A percentile compares a stretch with the other conserved stretches of the same genome.
Evolutionary conservation across 2,888 invertebrate genomes (phyloP).

Genomic region (Amblyjoppa proteus): DNA sequence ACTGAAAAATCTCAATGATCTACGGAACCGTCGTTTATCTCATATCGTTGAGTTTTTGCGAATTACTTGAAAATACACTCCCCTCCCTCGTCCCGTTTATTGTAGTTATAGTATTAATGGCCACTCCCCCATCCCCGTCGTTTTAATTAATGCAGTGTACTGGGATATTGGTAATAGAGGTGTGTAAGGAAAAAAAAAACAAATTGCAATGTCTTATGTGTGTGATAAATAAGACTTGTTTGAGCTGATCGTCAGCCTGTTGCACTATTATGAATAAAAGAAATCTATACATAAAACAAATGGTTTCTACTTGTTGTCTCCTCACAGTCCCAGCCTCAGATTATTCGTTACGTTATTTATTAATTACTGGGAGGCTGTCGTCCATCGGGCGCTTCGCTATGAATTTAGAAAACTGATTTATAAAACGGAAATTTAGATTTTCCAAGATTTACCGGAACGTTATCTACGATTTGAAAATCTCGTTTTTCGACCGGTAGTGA

Average conservation of each 20-base stretch:
- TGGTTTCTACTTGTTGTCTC: not conserved
- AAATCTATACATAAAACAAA: conserved; percentile 61
- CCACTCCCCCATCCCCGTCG: conserved; percentile 27
- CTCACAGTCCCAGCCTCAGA: not conserved
- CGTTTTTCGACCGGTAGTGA: no score
- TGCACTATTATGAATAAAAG: conserved; percentile 74
- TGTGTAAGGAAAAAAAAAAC: conserved; percentile 37
- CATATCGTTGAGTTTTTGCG: conserved; percentile 30
- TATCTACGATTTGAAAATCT: no score
- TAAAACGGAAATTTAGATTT: no score
- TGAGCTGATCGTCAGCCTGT: conserved; percentile 73
- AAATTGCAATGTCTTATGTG: conserved; percentile 65
- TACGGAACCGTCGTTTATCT: not conserved
- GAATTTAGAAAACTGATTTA: no score
- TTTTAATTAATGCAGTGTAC: conserved; percentile 56
- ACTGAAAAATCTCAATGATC: conserved; percentile 1
- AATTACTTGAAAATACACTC: conserved; percentile 34
- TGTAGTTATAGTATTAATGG: conserved; percentile 50
- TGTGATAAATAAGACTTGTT: conserved; percentile 70
- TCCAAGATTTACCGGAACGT: no score
- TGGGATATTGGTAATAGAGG: conserved; percentile 56
- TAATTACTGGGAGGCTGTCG: not conserved
- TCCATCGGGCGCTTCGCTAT: no score
- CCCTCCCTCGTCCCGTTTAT: conserved; percentile 22
- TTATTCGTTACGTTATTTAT: not conserved